Percentiles rank a stretch among this genome's conserved stretches.
These are phyloP conservation scores for Xestobium rufovillosum DNA, from an alignment of 2,888 invertebrate genomes.

Conservation along the genomic window DNA sequence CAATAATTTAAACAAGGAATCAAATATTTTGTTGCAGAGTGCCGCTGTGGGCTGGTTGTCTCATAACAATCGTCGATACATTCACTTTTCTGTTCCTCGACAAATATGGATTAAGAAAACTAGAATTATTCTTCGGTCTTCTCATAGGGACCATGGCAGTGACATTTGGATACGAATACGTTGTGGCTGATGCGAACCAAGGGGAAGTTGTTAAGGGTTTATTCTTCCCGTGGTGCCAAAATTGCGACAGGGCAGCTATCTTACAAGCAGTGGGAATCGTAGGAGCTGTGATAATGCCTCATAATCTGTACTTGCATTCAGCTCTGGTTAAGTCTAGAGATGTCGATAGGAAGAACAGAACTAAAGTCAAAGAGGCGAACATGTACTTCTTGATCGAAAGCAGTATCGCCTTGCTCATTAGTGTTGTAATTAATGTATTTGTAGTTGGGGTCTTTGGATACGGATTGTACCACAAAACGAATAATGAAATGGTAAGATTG, in stretches of 20 bases:
- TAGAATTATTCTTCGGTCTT: slow-evolving; percentile 73
- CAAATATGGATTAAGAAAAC: slow-evolving; percentile 72
- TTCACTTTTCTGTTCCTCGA: slow-evolving; percentile 82
- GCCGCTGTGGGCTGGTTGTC: slow-evolving; percentile 70
- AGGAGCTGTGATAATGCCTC: slow-evolving; percentile 82
- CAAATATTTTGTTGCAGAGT: slow-evolving; percentile 46
- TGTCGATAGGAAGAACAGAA: slow-evolving; percentile 62
- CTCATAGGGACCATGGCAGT: slow-evolving; percentile 78
- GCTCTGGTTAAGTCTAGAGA: slow-evolving; percentile 82
- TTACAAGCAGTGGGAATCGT: slow-evolving; percentile 74
- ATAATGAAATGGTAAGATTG: slow-evolving; percentile 55
- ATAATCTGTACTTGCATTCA: slow-evolving; percentile 83
- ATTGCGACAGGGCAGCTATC: slow-evolving; percentile 59
- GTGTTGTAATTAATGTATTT: slow-evolving; percentile 81
- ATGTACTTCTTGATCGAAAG: slow-evolving; percentile 76
- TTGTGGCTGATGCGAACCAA: slow-evolving; percentile 63
- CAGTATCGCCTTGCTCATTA: slow-evolving; percentile 65
- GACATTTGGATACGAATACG: slow-evolving; percentile 82
- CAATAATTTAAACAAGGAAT: not conserved
- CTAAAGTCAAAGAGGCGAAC: slow-evolving; percentile 72
- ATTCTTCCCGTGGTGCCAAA: slow-evolving; percentile 68
- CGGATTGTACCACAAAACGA: slow-evolving; percentile 66
- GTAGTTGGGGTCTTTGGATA: slow-evolving; percentile 81
- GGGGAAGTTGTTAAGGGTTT: slow-evolving; percentile 63
- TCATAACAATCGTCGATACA: slow-evolving; percentile 78